These are phyloP conservation scores for Semotilus atromaculatus DNA, from an alignment of 2,797 vertebrate genomes.

Conservation along the genomic window DNA sequence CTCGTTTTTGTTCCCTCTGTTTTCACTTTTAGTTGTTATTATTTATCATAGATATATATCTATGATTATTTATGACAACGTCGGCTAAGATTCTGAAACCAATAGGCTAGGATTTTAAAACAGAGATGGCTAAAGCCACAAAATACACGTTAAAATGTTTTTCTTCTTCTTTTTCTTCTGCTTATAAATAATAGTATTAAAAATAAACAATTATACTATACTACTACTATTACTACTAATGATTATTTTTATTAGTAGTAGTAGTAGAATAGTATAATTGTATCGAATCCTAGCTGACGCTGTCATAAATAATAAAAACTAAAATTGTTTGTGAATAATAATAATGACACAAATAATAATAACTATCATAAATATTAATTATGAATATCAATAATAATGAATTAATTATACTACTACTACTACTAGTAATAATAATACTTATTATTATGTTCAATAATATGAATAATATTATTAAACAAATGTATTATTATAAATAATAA, in stretches of 20 bases:
- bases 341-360: not conserved
- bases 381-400: not conserved
- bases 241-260: too few relatives aligned
- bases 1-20: not conserved
- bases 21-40: not conserved
- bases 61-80: not conserved
- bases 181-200: not conserved
- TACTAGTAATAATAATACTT: too few relatives aligned
- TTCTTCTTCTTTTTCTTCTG: not conserved
- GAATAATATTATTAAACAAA: too few relatives aligned
- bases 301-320: too few relatives aligned
- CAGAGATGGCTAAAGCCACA: not conserved
- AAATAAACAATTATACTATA: not conserved
- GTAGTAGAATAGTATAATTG: too few relatives aligned
- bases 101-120: not conserved
- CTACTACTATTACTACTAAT: not conserved
- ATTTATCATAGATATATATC: too few relatives aligned
- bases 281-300: too few relatives aligned
- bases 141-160: too few relatives aligned
- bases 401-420: too few relatives aligned
- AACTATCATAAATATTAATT: not conserved
- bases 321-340: not conserved
- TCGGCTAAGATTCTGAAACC: not conserved
- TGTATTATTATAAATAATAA: too few relatives aligned
- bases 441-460: too few relatives aligned